Evolutionary conservation across 30 jellyfish, hydroid and myxozoan genomes (phyloP).

Genomic region (Nemopilema nomurai): DNA sequence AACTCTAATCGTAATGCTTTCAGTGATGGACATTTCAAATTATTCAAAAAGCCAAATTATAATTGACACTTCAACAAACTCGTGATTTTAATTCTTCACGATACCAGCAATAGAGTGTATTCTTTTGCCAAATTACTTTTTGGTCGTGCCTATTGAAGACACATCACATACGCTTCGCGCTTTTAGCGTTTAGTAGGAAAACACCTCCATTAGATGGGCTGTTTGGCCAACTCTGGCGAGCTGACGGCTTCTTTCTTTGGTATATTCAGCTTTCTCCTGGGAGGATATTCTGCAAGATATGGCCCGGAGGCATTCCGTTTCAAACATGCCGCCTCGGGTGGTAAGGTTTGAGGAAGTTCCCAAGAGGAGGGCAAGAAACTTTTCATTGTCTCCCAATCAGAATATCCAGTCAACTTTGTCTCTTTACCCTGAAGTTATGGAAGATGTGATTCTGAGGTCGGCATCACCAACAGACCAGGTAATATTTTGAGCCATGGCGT

Average conservation of each 20-base stretch:
- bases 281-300: not conserved
- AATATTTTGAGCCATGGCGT: not conserved
- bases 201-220: not conserved
- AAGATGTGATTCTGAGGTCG: not conserved
- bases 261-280: not conserved
- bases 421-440: slow-evolving; percentile 1
- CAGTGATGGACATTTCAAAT: no score
- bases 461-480: slow-evolving; percentile 11
- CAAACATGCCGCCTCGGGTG: not conserved
- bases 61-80: not conserved
- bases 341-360: not conserved
- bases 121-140: not conserved
- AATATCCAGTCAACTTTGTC: slow-evolving; percentile 2
- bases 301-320: slow-evolving; percentile 5
- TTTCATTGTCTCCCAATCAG: not conserved
- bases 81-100: not conserved
- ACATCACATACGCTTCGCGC: not conserved
- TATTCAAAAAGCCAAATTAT: not conserved
- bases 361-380: not conserved
- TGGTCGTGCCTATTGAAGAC: not conserved
- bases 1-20: no score
- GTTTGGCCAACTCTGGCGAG: no score
- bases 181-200: not conserved
- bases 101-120: not conserved
- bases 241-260: no score